Base-by-base conservation (phyloP, 2,113 vertebrate genomes). In the Nibea coibor region DNA sequence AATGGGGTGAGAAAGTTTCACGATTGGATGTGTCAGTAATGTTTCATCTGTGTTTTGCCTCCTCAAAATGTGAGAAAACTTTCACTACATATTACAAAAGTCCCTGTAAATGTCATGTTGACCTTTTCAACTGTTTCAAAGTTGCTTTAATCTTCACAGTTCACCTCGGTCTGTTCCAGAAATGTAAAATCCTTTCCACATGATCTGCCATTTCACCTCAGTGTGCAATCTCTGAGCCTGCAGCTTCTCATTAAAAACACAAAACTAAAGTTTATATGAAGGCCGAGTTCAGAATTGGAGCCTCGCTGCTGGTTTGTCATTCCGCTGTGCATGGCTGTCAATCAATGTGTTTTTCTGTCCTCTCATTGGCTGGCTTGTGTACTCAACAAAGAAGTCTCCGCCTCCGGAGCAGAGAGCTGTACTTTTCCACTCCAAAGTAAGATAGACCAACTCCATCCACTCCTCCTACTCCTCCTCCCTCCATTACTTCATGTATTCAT, bases 351-450 rank as follows among this genome's bases (percentile, higher is more conserved):
- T 90, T 82, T 82, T 78, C 84, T 78, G 47, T 10, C 22, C 17
- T 47, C 69, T 65, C 72, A 89, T 92, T 87, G 89, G 89, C 42
- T 35, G 35, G 17, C 48, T 28, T 76, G 35, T 78, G 59, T 70
- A 74, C 57, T 63, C 74, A 51, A 71, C 50, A 54, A 24, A 26
- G 47, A 69, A 79, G 77, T 65, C 79, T 66, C 87, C 77, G 28
- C 76, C 82, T 50, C 61, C 47, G 0, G 48, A 78, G 75, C 20
- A 17, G 57, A 74, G 69, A 5, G 81, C 84, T 88, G 93, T 93
- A 94, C 89, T 94, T 93, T 94, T 94, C 93, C 93, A 93, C 87
- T 88, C 84, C 80, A 81, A 76, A 75, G 77, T 80, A 42, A 71
- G 61, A 68, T 39, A 72, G 43, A 61, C 83, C 26, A 73, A 62